Base-by-base conservation (phyloP, 2,888 invertebrate species). In the Stenurella melanura region DNA sequence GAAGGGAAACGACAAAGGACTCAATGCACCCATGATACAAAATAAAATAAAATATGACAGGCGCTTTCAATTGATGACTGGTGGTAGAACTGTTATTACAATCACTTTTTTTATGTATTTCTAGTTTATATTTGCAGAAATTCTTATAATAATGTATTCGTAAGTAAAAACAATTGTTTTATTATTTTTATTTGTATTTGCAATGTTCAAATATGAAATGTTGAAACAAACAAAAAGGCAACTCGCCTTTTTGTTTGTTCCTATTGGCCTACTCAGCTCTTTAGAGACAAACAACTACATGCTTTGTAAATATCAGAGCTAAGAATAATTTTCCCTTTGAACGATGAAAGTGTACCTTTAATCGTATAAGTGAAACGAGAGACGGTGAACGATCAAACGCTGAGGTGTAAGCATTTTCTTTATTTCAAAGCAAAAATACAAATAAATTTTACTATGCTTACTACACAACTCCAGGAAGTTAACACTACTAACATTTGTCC, bases 51-150 rank as follows among this genome's bases (percentile, higher is more conserved):
- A 50, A 17, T n/a, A n/a, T 50, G 30, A 34, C n/a, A n/a, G n/a
- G n/a, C n/a, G n/a, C 15, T 50, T 50, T n/a, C 50, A n/a, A n/a
- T n/a, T 50, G 50, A 50, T 50, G 50, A 50, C 50, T 50, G 50
- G 6, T n/a, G 12, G 6, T 50, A 7, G 50, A 50, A 6, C 6
- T 1, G n/a, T n/a, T 50, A 50, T 50, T n/a, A n/a, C 4, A 50
- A 50, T 15, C 50, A 15, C n/a, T 6, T n/a, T 2, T n/a, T 50
- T 50, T 50, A 50, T 50, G 12, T 50, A 4, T 42, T 42, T 42
- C 11, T 15, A 42, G 0, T 42, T 1, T 42, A 42, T 42, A 42
- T 34, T 34, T 34, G 7, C 0, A 34, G 30, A 2, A 26, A 26
- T 26, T 26, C 4, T 26, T 34, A 26, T 26, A 38, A 9, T 1